Base-by-base conservation (phyloP, 23 tunicate genomes). In the Styela plicata region DNA sequence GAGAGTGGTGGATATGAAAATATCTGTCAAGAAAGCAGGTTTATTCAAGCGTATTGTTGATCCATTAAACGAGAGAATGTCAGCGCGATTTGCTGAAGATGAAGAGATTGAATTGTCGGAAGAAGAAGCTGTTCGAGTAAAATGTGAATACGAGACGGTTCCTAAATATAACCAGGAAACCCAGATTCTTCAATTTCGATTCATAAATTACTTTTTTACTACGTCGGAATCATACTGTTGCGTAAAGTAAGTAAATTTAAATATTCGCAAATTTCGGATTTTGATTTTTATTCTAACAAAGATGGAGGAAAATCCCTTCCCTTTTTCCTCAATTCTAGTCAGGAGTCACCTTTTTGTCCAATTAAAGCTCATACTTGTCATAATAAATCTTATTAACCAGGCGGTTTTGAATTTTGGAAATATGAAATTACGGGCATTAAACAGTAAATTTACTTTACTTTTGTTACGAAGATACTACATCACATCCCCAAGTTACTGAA, bases 151-250 rank as follows among this genome's bases (percentile, higher is more conserved):
- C 18, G 71, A 67, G 31, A 29, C 71, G 16, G 24, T 67, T 67
- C 71, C 71, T 27, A 18, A 18, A 67, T 67, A 67, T 29, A 24
- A 67, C 31, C n/a, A 27, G 16, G 71, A 27, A 67, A 67, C n/a
- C 0, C 71, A 67, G 22, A 67, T 67, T 27, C 71, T 67, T 16
- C 71, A 67, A 29, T 67, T 67, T 22, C 71, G 24, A 18, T 67
- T 67, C 24, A 29, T 67, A 0, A 27, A 67, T 22, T 67, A 67
- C 71, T 13, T 67, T 22, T 22, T 67, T 67, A 29, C 71, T 22
- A 67, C 71, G 30, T 67, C n/a, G 71, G 71, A 67, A 1, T 25
- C 71, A 19, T 29, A 67, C 31, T 67, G 71, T 24, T 67, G 71
- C 22, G 13, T 27, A 27, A 67, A 29, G 71, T 67, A 1, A 44